Evolutionary conservation across 92 coral and sea anemone species (phyloP), one percentile per base, ranked within the genome.

Genomic region (Parazoanthus darwini): DNA sequence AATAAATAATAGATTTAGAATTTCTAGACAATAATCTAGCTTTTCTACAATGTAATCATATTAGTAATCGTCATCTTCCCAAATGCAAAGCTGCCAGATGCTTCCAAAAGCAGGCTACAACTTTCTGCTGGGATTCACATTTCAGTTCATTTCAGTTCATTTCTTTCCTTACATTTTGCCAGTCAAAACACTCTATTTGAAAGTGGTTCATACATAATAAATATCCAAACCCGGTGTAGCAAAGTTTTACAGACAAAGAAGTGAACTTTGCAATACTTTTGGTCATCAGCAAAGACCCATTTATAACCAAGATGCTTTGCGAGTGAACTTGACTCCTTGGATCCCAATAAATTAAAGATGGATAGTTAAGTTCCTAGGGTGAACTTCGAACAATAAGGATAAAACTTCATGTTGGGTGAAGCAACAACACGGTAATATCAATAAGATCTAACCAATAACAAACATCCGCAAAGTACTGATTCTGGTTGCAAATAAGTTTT

Each of bases 1-100:
- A 25, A 83, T 68, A 83, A 67, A 83, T 68, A 83, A 82, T 76
- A 20, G 23, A 74, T 63, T 22, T 81, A 11, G 0, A n/a, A 65
- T 65, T 82, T 42, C 36, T 14, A 13, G 6, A 5, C 35, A 63
- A 48, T 83, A n/a, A 11, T 42, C 25, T 63, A 39, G 18, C 13
- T 25, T 82, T 71, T 43, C 39, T 26, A 25, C 13, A 43, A 70
- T 0, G n/a, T n/a, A n/a, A n/a, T 14, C 33, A 68, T 39, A 83
- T 37, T 68, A 43, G 50, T 56, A 63, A 68, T 14, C 78, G 25
- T 74, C 0, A 72, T 33, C 77, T 72, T 37, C 77, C 18, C 5
- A 29, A 26, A 26, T 26, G 16, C 59, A 79, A 20, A 63, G 70
- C 70, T 63, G 15, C 26, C 25, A 20, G 70, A 63, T 23, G 22